Percentiles rank a stretch among this genome's conserved stretches.
These are phyloP conservation scores for Agriotes lineatus DNA, from an alignment of 2,888 invertebrate species.

Conservation along the genomic window DNA sequence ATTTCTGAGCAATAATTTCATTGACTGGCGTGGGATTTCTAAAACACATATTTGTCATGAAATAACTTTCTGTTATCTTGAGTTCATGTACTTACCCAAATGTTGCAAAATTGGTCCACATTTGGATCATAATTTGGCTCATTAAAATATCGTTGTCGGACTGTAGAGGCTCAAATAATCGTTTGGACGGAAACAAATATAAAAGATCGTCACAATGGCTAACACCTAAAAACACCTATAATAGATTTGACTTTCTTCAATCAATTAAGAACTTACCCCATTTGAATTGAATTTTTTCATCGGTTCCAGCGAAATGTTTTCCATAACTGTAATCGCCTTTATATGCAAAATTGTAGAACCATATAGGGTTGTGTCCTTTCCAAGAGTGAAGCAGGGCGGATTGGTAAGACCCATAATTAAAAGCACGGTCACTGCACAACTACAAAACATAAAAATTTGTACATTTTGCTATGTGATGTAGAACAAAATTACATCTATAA, in stretches of 20 bases:
- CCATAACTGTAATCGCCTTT: slow-evolving; percentile 65
- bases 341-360: slow-evolving; percentile 68
- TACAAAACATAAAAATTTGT: slow-evolving; percentile 49
- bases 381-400: slow-evolving; percentile 57
- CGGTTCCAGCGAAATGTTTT: slow-evolving; percentile 62
- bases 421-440: slow-evolving; percentile 68
- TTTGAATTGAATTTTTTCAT: slow-evolving; percentile 53
- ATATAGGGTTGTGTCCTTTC: slow-evolving; percentile 62
- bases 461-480: too few species aligned
- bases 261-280: slow-evolving; percentile 52
- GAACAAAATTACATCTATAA: slow-evolving; percentile 59
- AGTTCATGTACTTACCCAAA: slow-evolving; percentile 62
- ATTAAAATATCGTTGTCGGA: slow-evolving; percentile 61
- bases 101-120: slow-evolving; percentile 68
- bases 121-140: slow-evolving; percentile 58
- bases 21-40: slow-evolving; percentile 52
- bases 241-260: background rate
- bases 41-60: slow-evolving; percentile 2
- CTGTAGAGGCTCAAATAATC: slow-evolving; percentile 63
- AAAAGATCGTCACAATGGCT: slow-evolving; percentile 70
- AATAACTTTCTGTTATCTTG: too few species aligned
- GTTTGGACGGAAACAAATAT: slow-evolving; percentile 67
- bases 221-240: slow-evolving; percentile 62
- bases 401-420: slow-evolving; percentile 66
- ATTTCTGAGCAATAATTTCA: background rate